Evolutionary conservation across 2,797 vertebrate species (phyloP), one percentile per base, ranked within the genome.

Genomic region (Crocidura indochinensis): DNA sequence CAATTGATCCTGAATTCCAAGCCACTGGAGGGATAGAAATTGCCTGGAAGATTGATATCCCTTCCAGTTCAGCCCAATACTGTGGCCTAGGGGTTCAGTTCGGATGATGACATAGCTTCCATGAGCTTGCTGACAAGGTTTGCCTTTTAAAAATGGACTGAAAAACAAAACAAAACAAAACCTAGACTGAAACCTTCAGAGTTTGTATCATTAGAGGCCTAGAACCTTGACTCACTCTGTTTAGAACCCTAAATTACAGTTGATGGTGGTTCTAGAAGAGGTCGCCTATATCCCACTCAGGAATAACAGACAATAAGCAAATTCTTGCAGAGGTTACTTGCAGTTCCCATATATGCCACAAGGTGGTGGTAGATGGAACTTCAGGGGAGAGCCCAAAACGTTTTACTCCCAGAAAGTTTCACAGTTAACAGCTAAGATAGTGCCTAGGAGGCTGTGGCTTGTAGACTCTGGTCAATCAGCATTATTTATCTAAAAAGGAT

Each of bases 71-170:
- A 38, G 38, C 38, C 38, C 38, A 38, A 8, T 31, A 29, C 26
- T 0, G 4, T 4, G 72, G 4, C 0, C 27, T 19, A 46, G 60
- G 24, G 27, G 65, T 11, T 64, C n/a, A 0, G 0, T 3, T 12
- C 3, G n/a, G 53, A 19, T 38, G 53, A 19, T 53, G 47, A 7
- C 22, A 78, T 15, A 69, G 22, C 6, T 47, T 86, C 26, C 3
- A 27, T 27, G 46, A 47, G 44, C 67, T 27, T 26, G 26, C 38
- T 22, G 53, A 22, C 44, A 75, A 0, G 1, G 20, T 2, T 10
- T n/a, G 74, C 51, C 46, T 38, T 64, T 51, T 81, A 87, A 56
- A 38, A 38, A 38, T 38, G 38, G 2, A 2, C 38, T 38, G 38
- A 38, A 38, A 38, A 38, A n/a, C n/a, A n/a, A n/a, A n/a, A n/a